phyloP scores from a whole-genome alignment of 2,113 vertebrate genomes.

The Neodontobutis hainanensis region DNA sequence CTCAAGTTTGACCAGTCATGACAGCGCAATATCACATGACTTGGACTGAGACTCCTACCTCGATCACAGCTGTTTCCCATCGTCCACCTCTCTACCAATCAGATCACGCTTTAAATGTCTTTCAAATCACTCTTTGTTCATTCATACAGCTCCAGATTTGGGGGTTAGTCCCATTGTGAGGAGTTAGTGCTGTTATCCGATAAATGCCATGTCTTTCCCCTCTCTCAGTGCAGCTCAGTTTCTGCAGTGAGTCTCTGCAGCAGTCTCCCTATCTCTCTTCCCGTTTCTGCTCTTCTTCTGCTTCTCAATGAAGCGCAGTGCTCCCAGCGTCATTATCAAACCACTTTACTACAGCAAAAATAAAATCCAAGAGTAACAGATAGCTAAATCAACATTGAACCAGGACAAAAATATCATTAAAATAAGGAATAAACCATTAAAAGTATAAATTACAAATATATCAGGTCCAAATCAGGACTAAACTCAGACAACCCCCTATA shows the following conservation, averaged over 20 bases:
- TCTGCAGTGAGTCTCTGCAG: constrained; percentile 27
- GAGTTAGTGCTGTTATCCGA: background rate
- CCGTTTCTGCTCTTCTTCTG: constrained; percentile 37
- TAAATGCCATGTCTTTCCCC: background rate
- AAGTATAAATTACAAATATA: no score
- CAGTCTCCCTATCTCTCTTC: constrained; percentile 19
- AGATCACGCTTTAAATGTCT: constrained; percentile 22
- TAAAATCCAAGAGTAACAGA: no score
- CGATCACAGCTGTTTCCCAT: constrained; percentile 97
- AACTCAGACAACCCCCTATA: no score
- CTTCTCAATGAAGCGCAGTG: constrained; percentile 16
- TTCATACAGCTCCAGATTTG: no score
- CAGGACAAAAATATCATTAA: no score
- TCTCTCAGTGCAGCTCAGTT: background rate
- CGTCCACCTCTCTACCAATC: constrained; percentile 76
- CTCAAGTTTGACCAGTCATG: no score
- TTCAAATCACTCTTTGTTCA: no score
- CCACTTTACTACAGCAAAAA: background rate
- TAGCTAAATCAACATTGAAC: no score
- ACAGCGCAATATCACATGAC: constrained; percentile 7
- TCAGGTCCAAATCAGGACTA: no score
- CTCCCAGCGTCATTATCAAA: constrained; percentile 37
- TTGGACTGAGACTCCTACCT: constrained; percentile 81
- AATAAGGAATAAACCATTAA: no score
- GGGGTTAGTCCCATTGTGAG: no score